phyloP scores from a whole-genome alignment of 1,140 invertebrate species.

The Drosophila tani region DNA sequence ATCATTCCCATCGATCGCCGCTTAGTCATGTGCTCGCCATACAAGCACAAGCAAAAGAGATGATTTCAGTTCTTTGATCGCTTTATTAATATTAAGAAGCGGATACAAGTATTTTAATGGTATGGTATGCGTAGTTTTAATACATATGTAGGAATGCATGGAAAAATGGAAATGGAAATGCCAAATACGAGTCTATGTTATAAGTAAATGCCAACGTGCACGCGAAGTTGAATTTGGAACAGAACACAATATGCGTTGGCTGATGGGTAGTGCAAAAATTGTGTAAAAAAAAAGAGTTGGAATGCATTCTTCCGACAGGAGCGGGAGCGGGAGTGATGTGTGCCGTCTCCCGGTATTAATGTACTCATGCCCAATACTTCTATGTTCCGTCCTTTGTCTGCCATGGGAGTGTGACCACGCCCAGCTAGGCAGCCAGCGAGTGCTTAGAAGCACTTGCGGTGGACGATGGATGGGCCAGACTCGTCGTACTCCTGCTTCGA shows the following conservation, averaged over 20 bases:
- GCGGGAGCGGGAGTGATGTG: constrained; percentile 5
- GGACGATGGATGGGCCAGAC: constrained; percentile 96
- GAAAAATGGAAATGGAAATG: constrained; percentile 63
- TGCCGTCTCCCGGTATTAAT: constrained; percentile 30
- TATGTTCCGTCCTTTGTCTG: constrained; percentile 23
- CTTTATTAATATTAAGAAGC: constrained; percentile 69
- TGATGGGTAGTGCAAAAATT: constrained; percentile 56
- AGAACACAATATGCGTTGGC: constrained; percentile 57
- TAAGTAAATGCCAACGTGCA: constrained; percentile 65
- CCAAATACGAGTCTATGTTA: constrained; percentile 52
- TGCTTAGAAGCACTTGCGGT: constrained; percentile 97
- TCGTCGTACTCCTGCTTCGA: constrained; percentile 98
- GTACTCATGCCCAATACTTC: constrained; percentile 36
- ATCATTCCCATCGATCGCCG: not conserved
- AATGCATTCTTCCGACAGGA: constrained; percentile 38
- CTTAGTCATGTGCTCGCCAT: constrained; percentile 32
- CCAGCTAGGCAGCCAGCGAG: constrained; percentile 29
- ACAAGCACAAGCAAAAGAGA: not conserved
- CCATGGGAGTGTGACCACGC: constrained; percentile 69
- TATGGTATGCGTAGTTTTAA: constrained; percentile 52
- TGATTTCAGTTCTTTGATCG: constrained; percentile 72
- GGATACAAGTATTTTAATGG: constrained; percentile 73
- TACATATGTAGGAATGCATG: constrained; percentile 69
- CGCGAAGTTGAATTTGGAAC: constrained; percentile 68
- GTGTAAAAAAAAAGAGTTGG: constrained; percentile 33